Conservation (phyloP, 2,888 invertebrate genomes). For the Stratiomys singularior region DNA sequence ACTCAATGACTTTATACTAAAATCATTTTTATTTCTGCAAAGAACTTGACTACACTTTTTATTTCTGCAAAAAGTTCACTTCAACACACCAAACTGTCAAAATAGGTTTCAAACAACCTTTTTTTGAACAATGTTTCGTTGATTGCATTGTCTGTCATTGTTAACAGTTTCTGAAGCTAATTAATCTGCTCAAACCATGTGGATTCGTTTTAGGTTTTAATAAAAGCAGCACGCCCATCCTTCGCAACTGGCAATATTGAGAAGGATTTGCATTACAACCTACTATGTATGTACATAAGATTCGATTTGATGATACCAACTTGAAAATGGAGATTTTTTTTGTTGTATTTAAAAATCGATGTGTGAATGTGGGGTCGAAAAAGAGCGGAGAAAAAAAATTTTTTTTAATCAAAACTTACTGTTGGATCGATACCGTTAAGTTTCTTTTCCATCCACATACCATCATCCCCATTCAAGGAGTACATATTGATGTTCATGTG, state of each 20-base stretch:
- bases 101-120: too few species aligned
- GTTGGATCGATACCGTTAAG: slow-evolving; percentile 14
- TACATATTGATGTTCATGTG: too few species aligned
- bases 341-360: not conserved
- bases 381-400: not conserved
- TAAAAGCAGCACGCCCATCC: not conserved
- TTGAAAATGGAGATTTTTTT: not conserved
- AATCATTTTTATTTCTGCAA: too few species aligned
- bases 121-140: too few species aligned
- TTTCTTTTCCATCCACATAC: not conserved
- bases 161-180: too few species aligned
- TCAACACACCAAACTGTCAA: too few species aligned
- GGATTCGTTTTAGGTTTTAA: not conserved
- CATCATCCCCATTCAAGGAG: not conserved
- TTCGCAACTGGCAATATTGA: too few species aligned
- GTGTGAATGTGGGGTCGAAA: not conserved
- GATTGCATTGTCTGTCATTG: too few species aligned
- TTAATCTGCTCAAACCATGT: not conserved
- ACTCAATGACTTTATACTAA: too few species aligned
- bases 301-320: slow-evolving; percentile 11
- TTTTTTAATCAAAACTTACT: slow-evolving; percentile 18
- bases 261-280: too few species aligned
- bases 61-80: too few species aligned
- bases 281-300: not conserved
- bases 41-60: too few species aligned